These are phyloP conservation scores for Epizoanthus illoricatus DNA, from an alignment of 92 coral and sea anemone species.

Conservation along the genomic window DNA sequence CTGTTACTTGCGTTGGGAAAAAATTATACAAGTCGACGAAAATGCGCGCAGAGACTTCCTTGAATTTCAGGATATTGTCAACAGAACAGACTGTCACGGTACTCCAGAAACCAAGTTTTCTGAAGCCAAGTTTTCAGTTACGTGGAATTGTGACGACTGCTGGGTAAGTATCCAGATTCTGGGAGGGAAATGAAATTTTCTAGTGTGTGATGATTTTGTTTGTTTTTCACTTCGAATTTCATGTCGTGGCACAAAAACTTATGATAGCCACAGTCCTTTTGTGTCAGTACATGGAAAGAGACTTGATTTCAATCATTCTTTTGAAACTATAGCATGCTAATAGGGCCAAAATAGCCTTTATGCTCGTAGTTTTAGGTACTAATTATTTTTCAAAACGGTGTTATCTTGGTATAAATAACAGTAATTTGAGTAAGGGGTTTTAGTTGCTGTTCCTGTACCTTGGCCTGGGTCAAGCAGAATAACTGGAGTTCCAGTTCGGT, in stretches of 20 bases:
- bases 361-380: slow-evolving; percentile 5
- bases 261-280: not conserved
- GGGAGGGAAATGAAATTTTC: not conserved
- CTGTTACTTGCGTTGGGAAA: slow-evolving; percentile 14
- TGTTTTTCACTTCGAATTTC: not conserved
- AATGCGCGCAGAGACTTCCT: slow-evolving; percentile 24
- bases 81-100: slow-evolving; percentile 22
- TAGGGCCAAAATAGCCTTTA: slow-evolving; percentile 6
- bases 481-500: slow-evolving; percentile 3
- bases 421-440: slow-evolving; percentile 36
- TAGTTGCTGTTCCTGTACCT: not conserved
- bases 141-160: slow-evolving; percentile 35
- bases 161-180: slow-evolving; percentile 28
- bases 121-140: slow-evolving; percentile 25
- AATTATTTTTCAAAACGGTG: slow-evolving; percentile 36
- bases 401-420: slow-evolving; percentile 33
- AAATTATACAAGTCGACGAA: slow-evolving; percentile 22
- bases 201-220: not conserved
- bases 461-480: slow-evolving; percentile 14
- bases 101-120: slow-evolving; percentile 20
- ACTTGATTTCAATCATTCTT: not conserved
- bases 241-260: not conserved
- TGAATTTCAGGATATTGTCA: slow-evolving; percentile 31
- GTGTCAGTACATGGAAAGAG: not conserved
- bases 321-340: not conserved